phyloP scores from a whole-genome alignment of 2,797 vertebrate species.

The Glossophaga mutica region DNA sequence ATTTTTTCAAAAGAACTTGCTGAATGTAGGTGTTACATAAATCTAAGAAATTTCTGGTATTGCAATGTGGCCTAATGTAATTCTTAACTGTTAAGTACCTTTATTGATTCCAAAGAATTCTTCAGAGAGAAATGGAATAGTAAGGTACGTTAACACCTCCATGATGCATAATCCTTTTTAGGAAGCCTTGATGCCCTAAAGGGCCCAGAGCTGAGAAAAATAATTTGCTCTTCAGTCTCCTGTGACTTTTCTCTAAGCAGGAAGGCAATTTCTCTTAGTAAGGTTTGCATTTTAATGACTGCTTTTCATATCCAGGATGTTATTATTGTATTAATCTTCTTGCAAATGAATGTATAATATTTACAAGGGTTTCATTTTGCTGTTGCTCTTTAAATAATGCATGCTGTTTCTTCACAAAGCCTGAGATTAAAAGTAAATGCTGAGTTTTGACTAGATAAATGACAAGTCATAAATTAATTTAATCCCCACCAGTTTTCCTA shows the following conservation, averaged over 20 bases:
- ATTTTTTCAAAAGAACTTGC: conserved; percentile 48
- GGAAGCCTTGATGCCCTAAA: conserved; percentile 33
- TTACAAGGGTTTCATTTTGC: conserved; percentile 66
- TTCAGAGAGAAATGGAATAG: conserved; percentile 62
- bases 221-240: conserved; percentile 59
- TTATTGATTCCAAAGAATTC: conserved; percentile 64
- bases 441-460: background rate
- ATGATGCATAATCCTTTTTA: conserved; percentile 52
- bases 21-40: conserved; percentile 50
- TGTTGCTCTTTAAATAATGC: conserved; percentile 67
- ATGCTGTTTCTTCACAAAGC: conserved; percentile 49
- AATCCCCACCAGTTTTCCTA: background rate
- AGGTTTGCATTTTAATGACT: conserved; percentile 47
- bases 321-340: conserved; percentile 69
- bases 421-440: conserved; percentile 9
- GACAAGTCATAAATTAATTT: background rate
- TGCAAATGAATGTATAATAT: conserved; percentile 54
- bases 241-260: conserved; percentile 51
- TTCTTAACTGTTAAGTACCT: conserved; percentile 62
- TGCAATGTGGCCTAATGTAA: conserved; percentile 48
- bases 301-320: conserved; percentile 47
- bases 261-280: conserved; percentile 53
- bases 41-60: conserved; percentile 59
- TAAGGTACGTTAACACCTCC: conserved; percentile 61
- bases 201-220: conserved; percentile 53